Evolutionary conservation across 1,140 invertebrate genomes (phyloP).

Genomic region (Lerema accius): DNA sequence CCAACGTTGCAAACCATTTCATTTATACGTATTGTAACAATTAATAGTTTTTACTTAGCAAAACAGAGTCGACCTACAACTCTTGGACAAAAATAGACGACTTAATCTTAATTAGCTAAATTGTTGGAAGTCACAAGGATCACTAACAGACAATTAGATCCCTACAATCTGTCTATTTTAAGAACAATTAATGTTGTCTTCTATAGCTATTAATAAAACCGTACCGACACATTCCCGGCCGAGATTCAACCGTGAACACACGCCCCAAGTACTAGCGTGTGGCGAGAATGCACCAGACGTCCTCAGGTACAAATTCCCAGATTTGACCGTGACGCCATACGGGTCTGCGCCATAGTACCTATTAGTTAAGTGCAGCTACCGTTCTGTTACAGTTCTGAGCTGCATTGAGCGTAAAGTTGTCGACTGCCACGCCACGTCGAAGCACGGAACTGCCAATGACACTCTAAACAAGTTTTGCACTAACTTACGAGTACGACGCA

Average conservation of each 20-base stretch:
- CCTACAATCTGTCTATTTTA: no score
- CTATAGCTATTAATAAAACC: no score
- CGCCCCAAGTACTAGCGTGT: neutral
- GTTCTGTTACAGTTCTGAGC: constrained; percentile 32
- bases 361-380: constrained; percentile 37
- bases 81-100: no score
- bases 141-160: no score
- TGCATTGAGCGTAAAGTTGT: constrained; percentile 19
- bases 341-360: constrained; percentile 3
- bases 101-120: no score
- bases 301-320: constrained; percentile 16
- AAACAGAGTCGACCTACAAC: no score
- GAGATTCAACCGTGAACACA: neutral
- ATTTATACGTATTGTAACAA: no score
- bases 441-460: constrained; percentile 46
- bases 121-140: no score
- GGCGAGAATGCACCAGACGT: constrained; percentile 6
- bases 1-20: no score
- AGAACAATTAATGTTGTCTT: no score
- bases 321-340: constrained; percentile 17
- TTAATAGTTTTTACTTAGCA: no score
- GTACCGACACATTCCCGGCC: neutral
- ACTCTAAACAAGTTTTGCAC: constrained; percentile 48
- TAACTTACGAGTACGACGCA: constrained; percentile 36
- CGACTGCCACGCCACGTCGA: constrained; percentile 28